Evolutionary conservation across 2,797 vertebrate genomes (phyloP), one percentile per base, ranked within the genome.

Genomic region (Rhynchonycteris naso): DNA sequence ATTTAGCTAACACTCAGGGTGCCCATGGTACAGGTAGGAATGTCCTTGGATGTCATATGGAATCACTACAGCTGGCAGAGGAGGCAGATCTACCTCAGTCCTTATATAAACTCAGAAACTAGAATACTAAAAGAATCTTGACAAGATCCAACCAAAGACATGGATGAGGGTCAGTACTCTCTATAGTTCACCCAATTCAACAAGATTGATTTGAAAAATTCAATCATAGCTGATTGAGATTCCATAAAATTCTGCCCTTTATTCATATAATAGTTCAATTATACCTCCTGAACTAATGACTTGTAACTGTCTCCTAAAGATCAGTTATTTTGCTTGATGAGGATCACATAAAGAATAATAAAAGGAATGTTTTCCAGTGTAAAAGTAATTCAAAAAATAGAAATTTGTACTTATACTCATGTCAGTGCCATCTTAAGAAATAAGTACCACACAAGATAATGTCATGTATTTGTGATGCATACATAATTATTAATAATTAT

Each of bases 1-100:
- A 99, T 99, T 99, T 99, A 98, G 99, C 99, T 98, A 99, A 98
- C 98, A 97, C 98, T 98, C 97, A 97, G 98, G 98, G 98, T 98
- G 98, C 98, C 98, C 98, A 97, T 98, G 98, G 98, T 98, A 98
- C 99, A 99, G 98, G 98, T 99, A 98, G 98, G 98, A 97, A 98
- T 98, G 98, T 98, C 98, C 98, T 99, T 98, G 98, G 98, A 98
- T 97, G 97, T 98, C 98, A 98, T 96, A 94, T 97, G 98, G 83
- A 88, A 98, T 99, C 99, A 99, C 99, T 98, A 98, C 99, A 99
- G 98, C 98, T 98, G 96, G 97, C 65, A 95, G 98, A 98, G 98
- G 98, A 87, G 18, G 30, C 30, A 7, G 59, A 13, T 22, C 61
- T 33, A 24, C 4, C 21, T 43, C 12, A 30, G 22, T 3, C 71